These are phyloP conservation scores for Rousettus leschenaultii DNA, from an alignment of 2,113 vertebrate species.

Conservation along the genomic window DNA sequence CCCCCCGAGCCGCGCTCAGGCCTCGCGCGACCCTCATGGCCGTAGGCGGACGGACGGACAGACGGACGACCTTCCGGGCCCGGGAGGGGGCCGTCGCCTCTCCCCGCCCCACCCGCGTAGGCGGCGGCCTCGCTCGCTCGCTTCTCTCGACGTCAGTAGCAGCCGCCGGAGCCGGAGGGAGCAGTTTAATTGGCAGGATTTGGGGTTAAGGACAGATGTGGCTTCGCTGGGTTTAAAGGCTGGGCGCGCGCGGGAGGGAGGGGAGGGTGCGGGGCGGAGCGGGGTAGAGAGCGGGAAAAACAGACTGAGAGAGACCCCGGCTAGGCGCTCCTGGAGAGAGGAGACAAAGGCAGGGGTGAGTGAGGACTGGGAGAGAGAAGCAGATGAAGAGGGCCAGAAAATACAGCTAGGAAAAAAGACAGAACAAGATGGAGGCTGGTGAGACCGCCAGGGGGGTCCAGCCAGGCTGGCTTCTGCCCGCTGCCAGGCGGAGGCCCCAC, in stretches of 20 bases:
- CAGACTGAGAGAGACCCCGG: neutral
- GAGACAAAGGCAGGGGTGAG: neutral
- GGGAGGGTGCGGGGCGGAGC: neutral
- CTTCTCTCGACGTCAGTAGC: neutral
- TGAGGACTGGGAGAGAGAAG: neutral
- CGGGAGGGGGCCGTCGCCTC: neutral
- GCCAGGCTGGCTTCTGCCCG: neutral
- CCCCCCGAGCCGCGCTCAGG: fast-evolving
- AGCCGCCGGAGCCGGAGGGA: neutral
- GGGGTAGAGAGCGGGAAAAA: neutral
- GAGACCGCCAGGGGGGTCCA: neutral
- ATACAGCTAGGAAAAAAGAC: neutral
- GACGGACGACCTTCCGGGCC: neutral
- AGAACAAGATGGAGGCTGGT: neutral
- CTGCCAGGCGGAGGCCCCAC: neutral
- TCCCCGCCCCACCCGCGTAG: neutral
- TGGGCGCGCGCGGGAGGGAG: neutral
- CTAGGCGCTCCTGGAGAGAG: neutral
- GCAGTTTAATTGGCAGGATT: slow-evolving; percentile 60
- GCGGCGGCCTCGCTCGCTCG: neutral
- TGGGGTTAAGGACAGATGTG: slow-evolving; percentile 39
- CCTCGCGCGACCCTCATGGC: neutral
- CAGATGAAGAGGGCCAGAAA: neutral
- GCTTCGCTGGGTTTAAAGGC: neutral
- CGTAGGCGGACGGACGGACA: neutral